Percentiles rank a stretch among this genome's conserved stretches.
These are phyloP conservation scores for Rhodinocichla rosea DNA, from an alignment of 2,113 vertebrate genomes.

Conservation along the genomic window DNA sequence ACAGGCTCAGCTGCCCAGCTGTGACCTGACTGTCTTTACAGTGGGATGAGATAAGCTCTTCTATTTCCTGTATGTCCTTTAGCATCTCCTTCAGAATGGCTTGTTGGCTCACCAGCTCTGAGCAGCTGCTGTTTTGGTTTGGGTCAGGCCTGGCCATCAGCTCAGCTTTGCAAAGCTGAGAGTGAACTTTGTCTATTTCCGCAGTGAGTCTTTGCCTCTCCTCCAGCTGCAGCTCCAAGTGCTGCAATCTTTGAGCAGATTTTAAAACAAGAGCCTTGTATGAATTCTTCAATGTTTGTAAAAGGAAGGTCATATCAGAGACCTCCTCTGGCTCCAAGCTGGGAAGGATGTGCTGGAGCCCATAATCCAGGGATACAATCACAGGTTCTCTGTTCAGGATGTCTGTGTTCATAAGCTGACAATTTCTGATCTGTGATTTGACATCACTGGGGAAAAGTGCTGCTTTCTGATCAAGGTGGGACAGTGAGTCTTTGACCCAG, in stretches of 20 bases:
- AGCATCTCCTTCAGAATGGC: constrained; percentile 70
- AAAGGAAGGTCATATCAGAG: constrained; percentile 67
- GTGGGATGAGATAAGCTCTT: constrained; percentile 70
- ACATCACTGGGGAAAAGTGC: constrained; percentile 83
- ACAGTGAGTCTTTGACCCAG: constrained; percentile 78
- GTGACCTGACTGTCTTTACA: constrained; percentile 73
- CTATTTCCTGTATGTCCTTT: constrained; percentile 72
- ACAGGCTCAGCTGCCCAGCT: constrained; percentile 75
- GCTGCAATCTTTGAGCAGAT: constrained; percentile 73
- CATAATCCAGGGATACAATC: constrained; percentile 71
- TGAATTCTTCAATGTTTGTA: constrained; percentile 74
- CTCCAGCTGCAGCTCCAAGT: constrained; percentile 81
- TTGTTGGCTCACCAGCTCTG: constrained; percentile 66
- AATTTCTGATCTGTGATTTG: constrained; percentile 78
- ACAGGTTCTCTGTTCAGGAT: constrained; percentile 74
- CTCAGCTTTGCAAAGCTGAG: constrained; percentile 71
- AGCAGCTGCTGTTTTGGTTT: constrained; percentile 5
- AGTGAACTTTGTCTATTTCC: constrained; percentile 77
- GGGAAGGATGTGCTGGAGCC: constrained; percentile 69
- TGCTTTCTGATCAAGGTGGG: constrained; percentile 65
- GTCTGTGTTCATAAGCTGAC: constrained; percentile 76
- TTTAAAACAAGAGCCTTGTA: constrained; percentile 78
- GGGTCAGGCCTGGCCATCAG: constrained; percentile 1
- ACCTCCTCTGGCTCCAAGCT: constrained; percentile 68
- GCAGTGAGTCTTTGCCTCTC: constrained; percentile 79